Evolutionary conservation across 2,113 vertebrate species (phyloP), one percentile per base, ranked within the genome.

Genomic region (Ovibos moschatus): DNA sequence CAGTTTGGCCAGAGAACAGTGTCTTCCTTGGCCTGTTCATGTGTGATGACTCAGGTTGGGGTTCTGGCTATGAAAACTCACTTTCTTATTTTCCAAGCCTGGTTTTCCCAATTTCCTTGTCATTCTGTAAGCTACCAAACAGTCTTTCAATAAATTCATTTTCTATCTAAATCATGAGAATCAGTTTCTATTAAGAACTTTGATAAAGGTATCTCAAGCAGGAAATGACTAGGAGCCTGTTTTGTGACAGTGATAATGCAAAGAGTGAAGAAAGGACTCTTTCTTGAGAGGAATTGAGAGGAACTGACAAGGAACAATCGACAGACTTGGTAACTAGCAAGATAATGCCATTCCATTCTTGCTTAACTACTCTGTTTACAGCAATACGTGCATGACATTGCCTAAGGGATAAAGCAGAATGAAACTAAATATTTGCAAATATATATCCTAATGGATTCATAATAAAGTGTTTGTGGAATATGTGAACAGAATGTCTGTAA

Each of bases 341-440:
- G 64, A 74, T 89, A 87, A 10, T 60, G 51, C 57, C 23, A 2
- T 82, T 62, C 85, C 53, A 40, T 40, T 87, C 88, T 53, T 81
- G 85, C 33, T 86, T 97, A 4, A 28, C 43, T 79, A 28, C 30
- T 62, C 47, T 82, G 47, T 91, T 60, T 87, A 87, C 23, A 83
- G 67, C 64, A 83, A 86, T 53, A 21, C 47, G 50, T 36, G 21
- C 50, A 74, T 79, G 94, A 74, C 87, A 76, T 81, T 92, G 87
- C 86, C 87, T 93, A 21, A 89, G 74, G 97, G 51, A 87, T 78
- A 57, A 91, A 71, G 93, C 11, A 86, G 27, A 96, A 51, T 25
- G 43, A 90, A 82, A 74, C 36, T 76, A 92, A 97, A 96, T 95
- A 94, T 97, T 97, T 97, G 28, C 87, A 97, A 97, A 64, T 58